phyloP scores from a whole-genome alignment of 2,113 vertebrate genomes.

The human region DNA sequence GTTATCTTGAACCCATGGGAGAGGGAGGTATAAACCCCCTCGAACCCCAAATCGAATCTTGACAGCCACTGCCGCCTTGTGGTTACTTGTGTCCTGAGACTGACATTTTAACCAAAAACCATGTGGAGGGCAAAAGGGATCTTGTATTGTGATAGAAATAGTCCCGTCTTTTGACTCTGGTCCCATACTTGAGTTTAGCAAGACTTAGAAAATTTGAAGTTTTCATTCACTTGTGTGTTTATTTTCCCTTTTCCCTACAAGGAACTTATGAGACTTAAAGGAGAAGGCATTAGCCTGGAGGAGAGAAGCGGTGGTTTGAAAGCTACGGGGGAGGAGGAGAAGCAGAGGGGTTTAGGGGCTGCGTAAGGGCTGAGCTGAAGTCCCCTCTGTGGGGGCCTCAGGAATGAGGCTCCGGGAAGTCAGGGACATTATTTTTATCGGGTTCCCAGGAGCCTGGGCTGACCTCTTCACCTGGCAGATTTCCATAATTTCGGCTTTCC shows the following conservation, averaged over 20 bases:
- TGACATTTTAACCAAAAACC: neutral
- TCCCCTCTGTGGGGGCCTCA: neutral
- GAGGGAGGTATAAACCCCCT: neutral
- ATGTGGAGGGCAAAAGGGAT: neutral
- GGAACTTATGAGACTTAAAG: neutral
- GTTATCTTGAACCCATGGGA: neutral
- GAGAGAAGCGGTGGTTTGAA: neutral
- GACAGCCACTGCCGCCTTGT: neutral
- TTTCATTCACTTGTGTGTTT: neutral
- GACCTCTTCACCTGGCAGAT: neutral
- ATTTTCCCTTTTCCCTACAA: neutral
- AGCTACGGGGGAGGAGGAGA: neutral
- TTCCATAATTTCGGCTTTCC: neutral
- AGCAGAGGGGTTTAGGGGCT: neutral
- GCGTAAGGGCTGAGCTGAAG: accelerated
- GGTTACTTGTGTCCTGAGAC: neutral
- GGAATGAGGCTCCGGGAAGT: neutral
- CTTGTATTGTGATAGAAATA: neutral
- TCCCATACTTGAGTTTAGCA: neutral
- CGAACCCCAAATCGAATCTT: neutral
- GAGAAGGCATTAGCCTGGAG: neutral
- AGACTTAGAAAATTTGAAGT: neutral
- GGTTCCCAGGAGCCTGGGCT: neutral
- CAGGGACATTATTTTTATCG: neutral
- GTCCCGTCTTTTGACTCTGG: neutral